These are phyloP conservation scores for Watersipora subatra DNA, from an alignment of 1,140 invertebrate genomes.

Conservation along the genomic window DNA sequence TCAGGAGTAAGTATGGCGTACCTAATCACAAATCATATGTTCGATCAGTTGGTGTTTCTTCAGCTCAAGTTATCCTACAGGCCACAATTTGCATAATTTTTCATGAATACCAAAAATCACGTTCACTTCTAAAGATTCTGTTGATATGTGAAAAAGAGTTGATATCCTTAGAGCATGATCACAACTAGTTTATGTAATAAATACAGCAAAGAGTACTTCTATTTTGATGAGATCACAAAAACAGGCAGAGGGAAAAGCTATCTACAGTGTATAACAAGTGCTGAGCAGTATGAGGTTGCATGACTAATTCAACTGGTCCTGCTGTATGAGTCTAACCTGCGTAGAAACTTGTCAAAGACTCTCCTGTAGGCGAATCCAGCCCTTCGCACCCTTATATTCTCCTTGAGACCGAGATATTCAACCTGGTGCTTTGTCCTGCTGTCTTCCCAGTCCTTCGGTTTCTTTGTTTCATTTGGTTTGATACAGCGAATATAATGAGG, in stretches of 20 bases:
- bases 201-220: no score
- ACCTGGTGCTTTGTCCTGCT: constrained; percentile 65
- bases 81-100: neutral
- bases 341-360: constrained; percentile 75
- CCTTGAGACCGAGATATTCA: constrained; percentile 71
- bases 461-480: constrained; percentile 64
- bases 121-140: no score
- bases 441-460: constrained; percentile 59
- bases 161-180: no score
- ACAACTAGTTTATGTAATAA: no score
- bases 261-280: no score
- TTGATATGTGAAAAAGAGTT: no score
- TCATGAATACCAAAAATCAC: neutral
- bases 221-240: no score
- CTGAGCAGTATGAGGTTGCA: no score
- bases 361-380: constrained; percentile 84
- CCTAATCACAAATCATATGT: constrained; percentile 38
- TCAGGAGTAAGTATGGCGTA: constrained; percentile 57
- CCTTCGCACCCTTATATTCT: constrained; percentile 83
- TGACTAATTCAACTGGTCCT: no score
- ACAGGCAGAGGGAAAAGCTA: no score
- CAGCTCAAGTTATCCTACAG: neutral
- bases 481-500: constrained; percentile 60
- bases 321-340: no score
- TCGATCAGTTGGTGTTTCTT: neutral